Percentiles rank a stretch among this genome's conserved stretches.
Conservation (phyloP, 2,797 vertebrate genomes). For the Acrossocheilus fasciatus region DNA sequence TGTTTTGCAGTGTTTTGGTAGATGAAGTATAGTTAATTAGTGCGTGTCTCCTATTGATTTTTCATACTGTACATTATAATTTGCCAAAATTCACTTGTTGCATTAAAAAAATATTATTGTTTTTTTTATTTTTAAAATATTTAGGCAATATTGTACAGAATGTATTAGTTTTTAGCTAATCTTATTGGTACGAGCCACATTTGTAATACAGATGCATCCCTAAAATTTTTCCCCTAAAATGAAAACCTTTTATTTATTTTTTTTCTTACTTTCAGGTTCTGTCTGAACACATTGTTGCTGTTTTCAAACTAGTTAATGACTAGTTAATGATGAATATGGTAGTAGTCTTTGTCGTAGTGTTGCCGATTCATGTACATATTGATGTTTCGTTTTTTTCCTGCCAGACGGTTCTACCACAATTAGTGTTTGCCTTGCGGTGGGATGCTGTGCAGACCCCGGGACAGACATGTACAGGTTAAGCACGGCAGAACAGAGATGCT, state of each 20-base stretch:
- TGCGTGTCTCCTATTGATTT: background rate
- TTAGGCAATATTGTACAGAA: background rate
- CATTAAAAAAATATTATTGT: background rate
- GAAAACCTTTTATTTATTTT: too few relatives aligned
- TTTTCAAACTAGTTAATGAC: background rate
- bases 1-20: background rate
- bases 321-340: background rate
- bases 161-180: background rate
- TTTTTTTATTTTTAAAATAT: background rate
- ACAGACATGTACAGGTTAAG: conserved; percentile 10
- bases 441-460: background rate
- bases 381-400: too few relatives aligned
- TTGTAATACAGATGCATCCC: too few relatives aligned
- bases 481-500: conserved; percentile 23
- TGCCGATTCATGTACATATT: background rate
- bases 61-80: background rate
- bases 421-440: conserved; percentile 3
- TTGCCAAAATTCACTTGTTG: background rate
- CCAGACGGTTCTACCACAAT: background rate
- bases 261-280: background rate
- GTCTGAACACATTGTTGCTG: background rate
- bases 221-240: too few relatives aligned
- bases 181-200: too few relatives aligned
- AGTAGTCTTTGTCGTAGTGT: background rate
- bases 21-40: background rate